These are phyloP conservation scores for Isaurus tuberculatus DNA, from an alignment of 92 coral and sea anemone species.

Conservation along the genomic window DNA sequence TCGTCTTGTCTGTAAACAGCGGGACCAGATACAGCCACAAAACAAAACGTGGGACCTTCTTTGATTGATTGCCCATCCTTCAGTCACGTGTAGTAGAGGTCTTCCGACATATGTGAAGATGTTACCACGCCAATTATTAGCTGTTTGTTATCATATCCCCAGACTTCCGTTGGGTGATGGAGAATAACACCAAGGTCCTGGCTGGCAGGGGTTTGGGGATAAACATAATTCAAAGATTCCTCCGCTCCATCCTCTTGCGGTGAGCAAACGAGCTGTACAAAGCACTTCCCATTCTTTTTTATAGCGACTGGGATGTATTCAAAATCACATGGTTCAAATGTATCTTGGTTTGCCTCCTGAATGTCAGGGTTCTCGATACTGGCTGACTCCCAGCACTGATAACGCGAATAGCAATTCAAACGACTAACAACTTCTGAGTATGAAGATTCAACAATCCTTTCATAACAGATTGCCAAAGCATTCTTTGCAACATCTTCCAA, in stretches of 20 bases:
- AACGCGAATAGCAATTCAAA: not conserved
- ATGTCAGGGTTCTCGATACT: constrained; percentile 6
- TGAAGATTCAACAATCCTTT: constrained; percentile 21
- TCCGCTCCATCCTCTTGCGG: constrained; percentile 21
- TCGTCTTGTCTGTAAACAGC: constrained; percentile 24
- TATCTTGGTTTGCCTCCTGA: constrained; percentile 12
- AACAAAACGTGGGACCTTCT: constrained; percentile 29
- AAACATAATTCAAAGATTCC: not conserved
- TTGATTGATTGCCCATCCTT: constrained; percentile 39
- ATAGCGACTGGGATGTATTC: constrained; percentile 10
- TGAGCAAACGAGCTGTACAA: constrained; percentile 36
- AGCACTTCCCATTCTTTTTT: constrained; percentile 34
- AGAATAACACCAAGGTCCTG: constrained; percentile 24
- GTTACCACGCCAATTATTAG: constrained; percentile 30
- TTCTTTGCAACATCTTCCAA: constrained; percentile 14
- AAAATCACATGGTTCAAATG: constrained; percentile 37
- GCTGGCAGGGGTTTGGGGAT: constrained; percentile 1
- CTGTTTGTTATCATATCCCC: constrained; percentile 42
- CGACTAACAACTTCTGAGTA: constrained; percentile 34
- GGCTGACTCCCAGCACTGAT: constrained; percentile 25
- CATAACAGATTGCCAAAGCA: constrained; percentile 20
- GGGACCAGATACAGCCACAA: constrained; percentile 7
- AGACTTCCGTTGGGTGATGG: constrained; percentile 46
- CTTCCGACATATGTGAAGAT: constrained; percentile 37
- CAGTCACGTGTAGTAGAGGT: constrained; percentile 24